Conservation (phyloP, 37 sponge, comb jelly and placozoan species). For the Haliclona indistincta region DNA sequence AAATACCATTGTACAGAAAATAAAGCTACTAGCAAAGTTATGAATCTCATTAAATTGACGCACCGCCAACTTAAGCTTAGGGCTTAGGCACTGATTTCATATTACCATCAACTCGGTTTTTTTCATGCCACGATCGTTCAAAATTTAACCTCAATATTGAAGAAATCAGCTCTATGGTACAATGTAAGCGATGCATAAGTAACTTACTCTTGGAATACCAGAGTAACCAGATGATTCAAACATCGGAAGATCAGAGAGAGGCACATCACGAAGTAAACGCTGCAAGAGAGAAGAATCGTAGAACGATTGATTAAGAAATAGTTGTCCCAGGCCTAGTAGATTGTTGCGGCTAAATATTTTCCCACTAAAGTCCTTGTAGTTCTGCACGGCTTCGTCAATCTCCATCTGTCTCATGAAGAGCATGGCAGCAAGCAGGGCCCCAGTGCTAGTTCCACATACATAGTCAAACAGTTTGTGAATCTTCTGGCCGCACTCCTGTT, state of each 20-base stretch:
- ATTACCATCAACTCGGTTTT: too few species aligned
- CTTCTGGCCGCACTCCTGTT: conserved; percentile 27
- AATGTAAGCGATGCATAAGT: background rate
- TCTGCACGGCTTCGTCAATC: conserved; percentile 9
- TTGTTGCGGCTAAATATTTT: conserved; percentile 74
- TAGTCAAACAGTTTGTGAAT: conserved; percentile 72
- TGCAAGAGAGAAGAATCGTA: conserved; percentile 60
- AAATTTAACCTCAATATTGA: too few species aligned
- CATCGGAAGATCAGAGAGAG: conserved; percentile 20
- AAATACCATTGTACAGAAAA: too few species aligned
- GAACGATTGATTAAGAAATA: conserved; percentile 74
- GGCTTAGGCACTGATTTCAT: too few species aligned
- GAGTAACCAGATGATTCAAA: conserved; percentile 38
- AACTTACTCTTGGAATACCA: conserved; percentile 41
- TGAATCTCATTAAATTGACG: too few species aligned
- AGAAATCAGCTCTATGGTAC: too few species aligned
- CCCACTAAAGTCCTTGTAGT: conserved; percentile 41
- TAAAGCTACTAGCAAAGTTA: too few species aligned
- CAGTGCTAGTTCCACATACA: conserved; percentile 84
- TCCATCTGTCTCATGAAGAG: conserved; percentile 31
- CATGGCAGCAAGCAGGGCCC: conserved; percentile 44
- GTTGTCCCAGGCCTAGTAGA: conserved; percentile 64
- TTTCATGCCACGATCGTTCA: too few species aligned
- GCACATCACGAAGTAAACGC: conserved; percentile 20
- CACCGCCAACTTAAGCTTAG: too few species aligned